Evolutionary conservation across 1,140 invertebrate species (phyloP), one percentile per base, ranked within the genome.

Genomic region (Contarinia nasturtii): DNA sequence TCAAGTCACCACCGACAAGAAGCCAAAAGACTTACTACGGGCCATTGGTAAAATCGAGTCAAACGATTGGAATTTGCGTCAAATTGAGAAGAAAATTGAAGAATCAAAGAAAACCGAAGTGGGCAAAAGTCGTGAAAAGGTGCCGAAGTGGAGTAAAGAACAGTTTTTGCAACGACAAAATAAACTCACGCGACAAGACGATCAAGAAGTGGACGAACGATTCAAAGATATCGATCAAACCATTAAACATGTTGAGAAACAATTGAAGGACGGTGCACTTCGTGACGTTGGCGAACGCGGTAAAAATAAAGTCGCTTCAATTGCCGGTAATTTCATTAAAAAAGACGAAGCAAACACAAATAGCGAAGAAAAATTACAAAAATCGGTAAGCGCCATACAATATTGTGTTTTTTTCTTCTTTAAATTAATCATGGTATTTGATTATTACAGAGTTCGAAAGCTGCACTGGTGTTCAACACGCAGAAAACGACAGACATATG

Each of bases 21-120:
- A 88, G 59, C 86, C 84, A 1, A 85, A 82, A 65, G 87, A 90
- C 65, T 67, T 92, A 41, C 69, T 86, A 57, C 71, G 87, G 47
- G 82, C 86, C 17, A 88, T 92, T 50, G 87, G 86, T 53, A 88
- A 87, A 69, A 86, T 93, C 46, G 84, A 90, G 56, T 80, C 80
- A 51, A 83, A 76, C 38, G 89, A 94, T 66, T 94, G 89, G 89
- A 90, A 92, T 64, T 77, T 92, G 3, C 83, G 85, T 51, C 78
- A 86, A 60, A 87, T 92, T 20, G 86, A 91, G 56, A 83, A 87
- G 54, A 90, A 92, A 67, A 88, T 90, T 7, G 75, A 82, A 54
- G 81, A 89, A 61, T 89, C 82, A 53, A 81, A 82, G 60, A 61
- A 62, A 47, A 60, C 61, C 0, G 61, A 64, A 50, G 72, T 82